Evolutionary conservation across 2,797 vertebrate genomes (phyloP).

Genomic region (Pangasius mekongensis): DNA sequence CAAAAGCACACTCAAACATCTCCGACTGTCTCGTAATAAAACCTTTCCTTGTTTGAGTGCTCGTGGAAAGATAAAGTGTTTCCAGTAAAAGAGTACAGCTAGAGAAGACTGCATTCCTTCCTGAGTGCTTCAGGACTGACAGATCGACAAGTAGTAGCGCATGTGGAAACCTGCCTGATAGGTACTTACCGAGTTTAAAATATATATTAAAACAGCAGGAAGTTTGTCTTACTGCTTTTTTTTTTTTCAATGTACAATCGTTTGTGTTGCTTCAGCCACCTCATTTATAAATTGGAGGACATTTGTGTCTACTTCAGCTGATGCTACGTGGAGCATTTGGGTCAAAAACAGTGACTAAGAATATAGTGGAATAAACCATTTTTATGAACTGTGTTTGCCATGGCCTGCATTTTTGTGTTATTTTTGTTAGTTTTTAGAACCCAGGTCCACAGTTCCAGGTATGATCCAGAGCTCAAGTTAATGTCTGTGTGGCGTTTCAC

Average conservation of each 20-base stretch:
- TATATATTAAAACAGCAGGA: conserved; percentile 12
- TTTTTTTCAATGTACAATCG: neutral
- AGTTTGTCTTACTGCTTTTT: conserved; percentile 17
- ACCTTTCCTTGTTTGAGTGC: neutral
- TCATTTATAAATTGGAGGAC: neutral
- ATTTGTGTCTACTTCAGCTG: neutral
- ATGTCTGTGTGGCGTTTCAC: neutral
- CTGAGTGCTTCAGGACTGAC: conserved; percentile 27
- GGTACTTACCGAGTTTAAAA: conserved; percentile 48
- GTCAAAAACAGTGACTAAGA: neutral
- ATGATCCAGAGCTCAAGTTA: neutral
- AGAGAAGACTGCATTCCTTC: conserved; percentile 59
- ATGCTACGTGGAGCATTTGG: neutral
- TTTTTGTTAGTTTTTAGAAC: neutral
- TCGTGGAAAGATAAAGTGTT: conserved; percentile 16
- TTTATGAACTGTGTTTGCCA: neutral
- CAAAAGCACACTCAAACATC: neutral
- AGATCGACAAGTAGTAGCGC: conserved; percentile 44
- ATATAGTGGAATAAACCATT: neutral
- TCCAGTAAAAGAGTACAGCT: conserved; percentile 42
- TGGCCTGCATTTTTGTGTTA: neutral
- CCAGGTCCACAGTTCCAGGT: neutral
- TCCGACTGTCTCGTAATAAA: neutral
- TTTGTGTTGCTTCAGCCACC: neutral
- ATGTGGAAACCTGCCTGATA: conserved; percentile 69